Base-by-base conservation (phyloP, 2,113 vertebrate genomes). In the Otis tarda region DNA sequence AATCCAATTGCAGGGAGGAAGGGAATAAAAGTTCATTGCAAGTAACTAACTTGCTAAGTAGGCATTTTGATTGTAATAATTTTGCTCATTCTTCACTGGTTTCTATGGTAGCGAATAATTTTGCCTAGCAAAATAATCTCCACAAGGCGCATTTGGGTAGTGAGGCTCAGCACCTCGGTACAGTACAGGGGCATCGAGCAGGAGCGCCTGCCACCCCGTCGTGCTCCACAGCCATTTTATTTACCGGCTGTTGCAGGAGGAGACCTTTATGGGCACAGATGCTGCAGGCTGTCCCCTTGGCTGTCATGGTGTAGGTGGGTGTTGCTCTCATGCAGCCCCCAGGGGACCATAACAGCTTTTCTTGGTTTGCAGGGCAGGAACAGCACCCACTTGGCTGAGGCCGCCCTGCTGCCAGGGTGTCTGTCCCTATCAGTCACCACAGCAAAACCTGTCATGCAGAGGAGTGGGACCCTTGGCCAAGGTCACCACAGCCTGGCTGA, bases 361-460 rank as follows among this genome's bases (percentile, higher is more conserved):
- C 9, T 16, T 59, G 39, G n/a, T 16, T 39, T 2, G 10, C 10
- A 50, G 23, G 9, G 49, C 0, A 0, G 22, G 55, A 33, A 21
- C 1, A 33, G 64, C 41, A n/a, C 13, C 14, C 31, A 13, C 25
- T 6, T 2, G 5, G 33, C 23, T 30, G 45, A 61, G 60, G 81
- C 59, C 0, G 0, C 14, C 27, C 3, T 0, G 7, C 55, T n/a
- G 8, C 67, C 3, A 0, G 9, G 33, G 23, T 0, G 2, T 23
- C 39, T 80, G 17, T 56, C 39, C 35, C 22, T 6, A 5, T 21
- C 4, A 0, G 10, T 49, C 43, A 31, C 37, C 14, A 18, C 30
- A 57, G 64, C 27, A 69, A 45, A 77, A 59, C 20, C 30, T 41
- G 41, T 23, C 33, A 10, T 35, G 43, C 10, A 2, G 68, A 35